Percentiles rank a stretch among this genome's conserved stretches.
These are phyloP conservation scores for Crotalus viridis DNA, from an alignment of 2,113 vertebrate species.

Conservation along the genomic window DNA sequence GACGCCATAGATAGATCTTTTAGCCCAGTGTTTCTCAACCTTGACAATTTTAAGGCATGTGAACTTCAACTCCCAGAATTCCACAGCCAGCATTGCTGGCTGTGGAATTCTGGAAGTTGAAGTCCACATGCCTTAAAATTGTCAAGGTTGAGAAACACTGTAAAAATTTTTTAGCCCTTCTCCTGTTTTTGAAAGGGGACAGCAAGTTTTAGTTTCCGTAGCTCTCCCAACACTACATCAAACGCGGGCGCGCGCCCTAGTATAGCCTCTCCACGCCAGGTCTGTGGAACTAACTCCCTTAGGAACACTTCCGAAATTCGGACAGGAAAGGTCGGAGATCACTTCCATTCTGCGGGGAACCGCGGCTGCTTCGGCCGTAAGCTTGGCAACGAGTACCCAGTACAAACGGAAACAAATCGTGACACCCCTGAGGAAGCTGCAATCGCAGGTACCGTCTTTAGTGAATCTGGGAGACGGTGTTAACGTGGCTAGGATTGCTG, in stretches of 20 bases:
- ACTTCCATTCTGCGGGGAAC: neutral
- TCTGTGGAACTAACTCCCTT: neutral
- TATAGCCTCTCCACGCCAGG: no score
- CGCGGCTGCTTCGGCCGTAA: neutral
- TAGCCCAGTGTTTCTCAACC: neutral
- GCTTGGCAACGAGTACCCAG: neutral
- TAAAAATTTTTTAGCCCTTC: no score
- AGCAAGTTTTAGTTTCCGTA: neutral
- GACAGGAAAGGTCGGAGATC: neutral
- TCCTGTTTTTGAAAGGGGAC: neutral
- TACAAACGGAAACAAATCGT: neutral
- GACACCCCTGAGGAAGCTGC: neutral
- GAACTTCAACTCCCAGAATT: no score
- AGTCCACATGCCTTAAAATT: no score
- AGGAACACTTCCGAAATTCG: neutral
- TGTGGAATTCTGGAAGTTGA: no score
- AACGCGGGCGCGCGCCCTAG: neutral
- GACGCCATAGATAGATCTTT: neutral
- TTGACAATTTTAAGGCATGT: no score
- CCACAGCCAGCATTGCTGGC: no score
- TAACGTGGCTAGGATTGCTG: neutral
- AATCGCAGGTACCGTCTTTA: neutral
- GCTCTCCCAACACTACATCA: no score
- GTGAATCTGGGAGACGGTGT: no score
- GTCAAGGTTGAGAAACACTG: no score